A percentile compares a stretch with the other conserved stretches of the same genome.
These are phyloP conservation scores for Harmothoe impar DNA, from an alignment of 2,888 invertebrate species.

Conservation along the genomic window DNA sequence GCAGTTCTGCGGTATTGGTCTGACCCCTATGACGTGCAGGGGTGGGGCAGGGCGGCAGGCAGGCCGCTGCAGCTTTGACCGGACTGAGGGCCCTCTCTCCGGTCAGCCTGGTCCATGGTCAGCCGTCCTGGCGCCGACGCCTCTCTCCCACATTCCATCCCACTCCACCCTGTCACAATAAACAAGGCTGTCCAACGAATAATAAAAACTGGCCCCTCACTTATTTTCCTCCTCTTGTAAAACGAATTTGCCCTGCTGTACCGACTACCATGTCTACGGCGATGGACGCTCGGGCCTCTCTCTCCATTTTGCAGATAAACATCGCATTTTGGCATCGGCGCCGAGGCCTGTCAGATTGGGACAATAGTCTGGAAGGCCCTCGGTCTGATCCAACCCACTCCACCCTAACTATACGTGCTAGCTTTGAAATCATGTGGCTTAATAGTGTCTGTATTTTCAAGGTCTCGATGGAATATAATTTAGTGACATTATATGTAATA, in stretches of 20 bases:
- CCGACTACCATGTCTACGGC: too few species aligned
- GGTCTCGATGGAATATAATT: too few species aligned
- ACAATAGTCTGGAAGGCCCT: background rate
- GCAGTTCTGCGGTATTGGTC: background rate
- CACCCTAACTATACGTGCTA: too few species aligned
- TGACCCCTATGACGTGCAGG: background rate
- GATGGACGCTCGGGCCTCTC: background rate
- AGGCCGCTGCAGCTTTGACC: background rate
- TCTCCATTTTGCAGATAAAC: slow-evolving; percentile 5
- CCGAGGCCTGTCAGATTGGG: background rate
- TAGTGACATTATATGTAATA: too few species aligned
- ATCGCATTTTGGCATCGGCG: slow-evolving; percentile 18
- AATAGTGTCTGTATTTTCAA: too few species aligned
- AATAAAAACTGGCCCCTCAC: slow-evolving; percentile 11
- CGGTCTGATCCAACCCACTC: too few species aligned
- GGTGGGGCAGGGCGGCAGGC: background rate
- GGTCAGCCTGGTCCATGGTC: background rate
- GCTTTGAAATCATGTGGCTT: too few species aligned
- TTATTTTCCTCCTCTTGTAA: slow-evolving; percentile 7
- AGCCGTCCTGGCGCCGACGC: background rate
- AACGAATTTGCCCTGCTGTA: background rate
- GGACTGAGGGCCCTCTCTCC: background rate
- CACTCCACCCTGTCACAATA: slow-evolving; percentile 21
- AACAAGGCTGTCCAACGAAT: background rate
- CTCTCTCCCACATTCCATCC: background rate